Conservation (phyloP, 2,113 vertebrate species). For the Rhadina sibilatrix region DNA sequence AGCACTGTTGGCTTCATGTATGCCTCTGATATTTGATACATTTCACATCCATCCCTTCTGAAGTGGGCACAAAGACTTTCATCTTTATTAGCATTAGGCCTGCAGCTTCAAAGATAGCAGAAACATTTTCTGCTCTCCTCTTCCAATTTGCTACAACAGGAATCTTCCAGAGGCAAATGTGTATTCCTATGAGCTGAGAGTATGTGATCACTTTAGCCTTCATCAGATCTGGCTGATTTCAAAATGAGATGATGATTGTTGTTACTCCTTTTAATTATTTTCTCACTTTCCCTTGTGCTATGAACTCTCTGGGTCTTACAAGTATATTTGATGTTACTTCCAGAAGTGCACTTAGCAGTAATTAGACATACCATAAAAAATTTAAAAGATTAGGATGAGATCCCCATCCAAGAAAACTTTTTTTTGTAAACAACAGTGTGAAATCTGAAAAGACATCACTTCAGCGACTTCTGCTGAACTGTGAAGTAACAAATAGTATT, state of each 20-base stretch:
- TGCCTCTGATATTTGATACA: not conserved
- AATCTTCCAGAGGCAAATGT: not conserved
- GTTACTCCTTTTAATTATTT: slow-evolving; percentile 2
- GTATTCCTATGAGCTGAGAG: not conserved
- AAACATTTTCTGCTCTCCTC: not conserved
- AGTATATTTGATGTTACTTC: not conserved
- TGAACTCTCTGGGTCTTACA: not conserved
- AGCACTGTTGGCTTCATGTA: not conserved
- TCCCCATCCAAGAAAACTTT: not conserved
- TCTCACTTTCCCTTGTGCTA: not conserved
- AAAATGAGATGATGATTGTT: not conserved
- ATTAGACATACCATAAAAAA: not conserved
- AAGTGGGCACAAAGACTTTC: not conserved
- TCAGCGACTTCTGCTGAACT: not conserved
- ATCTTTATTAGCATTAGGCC: slow-evolving; percentile 19
- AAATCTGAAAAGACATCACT: not conserved
- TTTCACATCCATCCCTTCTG: not conserved
- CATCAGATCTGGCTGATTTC: slow-evolving; percentile 10
- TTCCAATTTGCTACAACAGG: not conserved
- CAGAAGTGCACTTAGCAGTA: not conserved
- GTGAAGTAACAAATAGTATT: not conserved
- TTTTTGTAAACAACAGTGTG: not conserved
- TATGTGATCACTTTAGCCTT: not conserved
- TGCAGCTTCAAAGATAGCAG: slow-evolving; percentile 3
- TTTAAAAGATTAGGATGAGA: not conserved